Evolutionary conservation across 2,797 vertebrate species (phyloP).

Genomic region (Mallotus villosus): DNA sequence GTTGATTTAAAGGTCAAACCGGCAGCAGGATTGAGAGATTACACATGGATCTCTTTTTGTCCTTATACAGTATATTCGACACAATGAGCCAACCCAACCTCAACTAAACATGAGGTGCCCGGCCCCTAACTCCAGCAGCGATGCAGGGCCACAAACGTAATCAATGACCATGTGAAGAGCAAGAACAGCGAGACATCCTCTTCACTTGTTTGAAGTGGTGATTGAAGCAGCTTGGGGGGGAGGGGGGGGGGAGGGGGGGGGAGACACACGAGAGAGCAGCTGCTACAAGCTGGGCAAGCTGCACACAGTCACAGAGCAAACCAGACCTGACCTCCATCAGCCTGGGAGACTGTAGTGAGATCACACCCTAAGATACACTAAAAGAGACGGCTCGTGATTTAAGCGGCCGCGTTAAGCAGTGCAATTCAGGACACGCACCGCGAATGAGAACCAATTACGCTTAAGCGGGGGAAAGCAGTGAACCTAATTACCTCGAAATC

Average conservation of each 20-base stretch:
- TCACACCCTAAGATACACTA: background rate
- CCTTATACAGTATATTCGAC: no score
- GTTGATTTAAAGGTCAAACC: no score
- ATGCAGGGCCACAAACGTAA: no score
- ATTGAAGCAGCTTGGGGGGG: background rate
- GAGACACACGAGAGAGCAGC: background rate
- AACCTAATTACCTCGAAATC: background rate
- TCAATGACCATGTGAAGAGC: no score
- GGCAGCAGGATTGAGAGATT: no score
- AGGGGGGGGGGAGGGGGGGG: no score
- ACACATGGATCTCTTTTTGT: no score
- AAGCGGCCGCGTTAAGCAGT: background rate
- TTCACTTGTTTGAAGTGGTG: no score
- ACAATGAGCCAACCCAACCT: no score
- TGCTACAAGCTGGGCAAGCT: conserved; percentile 22
- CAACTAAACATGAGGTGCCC: no score
- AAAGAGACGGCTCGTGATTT: background rate
- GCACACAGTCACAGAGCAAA: background rate
- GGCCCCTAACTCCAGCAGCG: no score
- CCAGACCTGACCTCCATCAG: background rate
- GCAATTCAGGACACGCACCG: background rate
- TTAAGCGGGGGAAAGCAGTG: background rate
- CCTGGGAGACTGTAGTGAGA: background rate
- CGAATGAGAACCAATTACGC: background rate
- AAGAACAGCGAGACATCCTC: no score